Base-by-base conservation (phyloP, 2,797 vertebrate genomes). In the Parauchenoglanis punctatus region DNA sequence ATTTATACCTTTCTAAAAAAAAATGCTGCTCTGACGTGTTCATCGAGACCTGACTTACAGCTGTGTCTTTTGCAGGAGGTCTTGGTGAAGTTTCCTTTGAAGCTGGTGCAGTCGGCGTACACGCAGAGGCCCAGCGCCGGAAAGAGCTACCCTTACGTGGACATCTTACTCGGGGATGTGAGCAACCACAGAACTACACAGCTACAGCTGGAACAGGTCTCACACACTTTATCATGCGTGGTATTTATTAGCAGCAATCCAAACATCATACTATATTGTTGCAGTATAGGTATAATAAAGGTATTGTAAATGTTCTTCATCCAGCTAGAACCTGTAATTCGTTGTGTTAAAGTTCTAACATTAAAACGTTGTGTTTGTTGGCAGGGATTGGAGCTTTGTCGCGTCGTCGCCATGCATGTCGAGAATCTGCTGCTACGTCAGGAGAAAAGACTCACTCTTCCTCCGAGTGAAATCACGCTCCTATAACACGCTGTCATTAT, bases 381-480 rank as follows among this genome's bases (percentile, higher is more conserved):
- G 0, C 91, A 99, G 98, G 97, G 97, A 76, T 93, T 99, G 95
- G 98, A 99, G 93, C 93, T 99, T 90, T 99, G 98, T 93, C 96
- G 97, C 0, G 98, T 99, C 88, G 95, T 99, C 44, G 98, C 98
- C 1, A 97, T 96, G 86, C 98, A 99, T 52, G 94, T 99, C 93
- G 97, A 99, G 90, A 97, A 94, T 93, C 95, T 99, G 94, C 95
- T 99, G 89, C 96, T 94, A 0, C 95, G 96, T 17, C 95, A 96
- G 0, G 97, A 99, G 92, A 98, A 98, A 93, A 95, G 96, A 83
- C 95, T 97, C 65, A 97, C 97, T 0, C 95, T 99, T 85, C 98
- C 98, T 5, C 97, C 98, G 59, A 99, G 98, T 0, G 99, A 99
- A 94, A 98, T 99, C 91, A 99, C 98, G 11, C 94, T 99, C 93